Conservation (phyloP, 1,140 invertebrate species). For the Anastrepha obliqua region DNA sequence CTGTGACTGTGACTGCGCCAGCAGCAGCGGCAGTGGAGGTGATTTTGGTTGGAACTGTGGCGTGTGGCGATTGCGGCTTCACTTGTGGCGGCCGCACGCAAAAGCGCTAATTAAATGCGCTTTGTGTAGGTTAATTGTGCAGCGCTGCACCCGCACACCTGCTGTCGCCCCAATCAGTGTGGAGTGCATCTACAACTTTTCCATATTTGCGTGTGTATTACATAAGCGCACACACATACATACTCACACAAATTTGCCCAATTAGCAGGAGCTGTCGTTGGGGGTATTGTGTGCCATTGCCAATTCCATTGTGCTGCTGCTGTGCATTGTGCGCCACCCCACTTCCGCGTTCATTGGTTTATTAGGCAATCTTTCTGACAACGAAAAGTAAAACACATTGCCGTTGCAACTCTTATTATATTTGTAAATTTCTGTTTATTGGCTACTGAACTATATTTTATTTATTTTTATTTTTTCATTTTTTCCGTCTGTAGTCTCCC, state of each 20-base stretch:
- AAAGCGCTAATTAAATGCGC: constrained; percentile 48
- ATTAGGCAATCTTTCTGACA: background rate
- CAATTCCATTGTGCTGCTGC: background rate
- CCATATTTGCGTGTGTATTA: background rate
- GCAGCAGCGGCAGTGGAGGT: background rate
- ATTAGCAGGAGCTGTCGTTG: background rate
- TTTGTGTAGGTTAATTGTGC: constrained; percentile 30
- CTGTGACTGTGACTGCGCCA: background rate
- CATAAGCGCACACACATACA: background rate
- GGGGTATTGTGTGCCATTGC: background rate
- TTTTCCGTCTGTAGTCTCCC: no score
- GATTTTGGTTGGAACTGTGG: background rate
- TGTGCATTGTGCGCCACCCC: background rate
- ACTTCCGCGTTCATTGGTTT: constrained; percentile 1
- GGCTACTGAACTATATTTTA: no score
- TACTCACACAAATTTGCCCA: background rate
- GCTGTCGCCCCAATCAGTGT: background rate
- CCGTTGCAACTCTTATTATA: no score
- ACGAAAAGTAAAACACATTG: no score
- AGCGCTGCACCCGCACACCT: constrained; percentile 18
- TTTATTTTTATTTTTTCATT: no score
- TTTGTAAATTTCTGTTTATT: no score
- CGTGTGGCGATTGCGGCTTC: constrained; percentile 29
- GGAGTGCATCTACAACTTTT: background rate
- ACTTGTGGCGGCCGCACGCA: constrained; percentile 15